Evolutionary conservation across 2,888 invertebrate genomes (phyloP), one percentile per base, ranked within the genome.

Genomic region (Seladonia tumulorum): DNA sequence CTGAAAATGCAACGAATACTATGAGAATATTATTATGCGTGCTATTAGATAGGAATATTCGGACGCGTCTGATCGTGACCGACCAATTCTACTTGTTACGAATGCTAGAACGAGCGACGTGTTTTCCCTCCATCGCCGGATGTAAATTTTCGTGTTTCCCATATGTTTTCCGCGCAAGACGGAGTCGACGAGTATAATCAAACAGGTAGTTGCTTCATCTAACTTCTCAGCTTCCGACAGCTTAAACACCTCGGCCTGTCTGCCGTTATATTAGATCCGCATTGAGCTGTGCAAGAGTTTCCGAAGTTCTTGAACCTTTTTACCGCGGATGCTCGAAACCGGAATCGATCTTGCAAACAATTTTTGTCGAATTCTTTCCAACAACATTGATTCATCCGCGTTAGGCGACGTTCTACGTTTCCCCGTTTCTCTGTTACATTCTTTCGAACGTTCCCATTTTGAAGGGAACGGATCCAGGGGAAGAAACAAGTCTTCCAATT

Each of bases 181-280:
- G 25, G 14, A 5, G 25, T 53, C 53, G 22, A 18, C 22, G 53
- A 22, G 22, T 5, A 49, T 49, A 49, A 60, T 60, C 60, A 60
- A 25, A 60, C 60, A 60, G 60, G 60, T 60, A 60, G 60, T 60
- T 60, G 60, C 60, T 60, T 25, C 60, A 14, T 60, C 60, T 60
- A 60, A 25, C 60, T 60, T 25, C 14, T 14, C 5, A 60, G 60
- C 60, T 25, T 60, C 60, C n/a, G 60, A 25, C 60, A 25, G 25
- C 60, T 25, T 25, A 5, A 60, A 60, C 25, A 60, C n/a, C 60
- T 60, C 25, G 25, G 25, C 25, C 60, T 5, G 25, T 25, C 60
- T 14, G 25, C 25, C 25, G 25, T 60, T 60, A 25, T 60, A 60
- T 25, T 60, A 60, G 60, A 60, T 25, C 14, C 60, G 25, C 25